Base-by-base conservation (phyloP, 2,113 vertebrate species). In the Benitochromis conjunctus region DNA sequence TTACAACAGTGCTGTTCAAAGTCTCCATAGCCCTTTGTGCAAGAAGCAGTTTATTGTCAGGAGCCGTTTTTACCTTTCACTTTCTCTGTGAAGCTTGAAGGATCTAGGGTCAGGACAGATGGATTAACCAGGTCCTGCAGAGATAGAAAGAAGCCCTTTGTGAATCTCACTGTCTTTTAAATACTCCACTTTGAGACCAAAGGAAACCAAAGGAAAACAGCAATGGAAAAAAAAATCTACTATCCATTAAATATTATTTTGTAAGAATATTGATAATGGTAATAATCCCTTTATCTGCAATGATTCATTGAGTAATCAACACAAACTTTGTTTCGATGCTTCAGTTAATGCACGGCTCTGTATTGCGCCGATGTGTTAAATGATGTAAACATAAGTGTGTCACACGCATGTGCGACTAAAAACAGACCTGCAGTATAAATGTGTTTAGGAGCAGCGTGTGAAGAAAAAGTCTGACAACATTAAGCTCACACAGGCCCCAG, bases 101-200 rank as follows among this genome's bases (percentile, higher is more conserved):
- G 96, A 69, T 97, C 97, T 56, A 99, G 94, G 14, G 95, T 94
- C 34, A 98, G 90, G 90, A 99, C 98, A 0, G 97, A 97, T 1
- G 99, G 98, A 89, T 96, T 96, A 86, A 97, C 97, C 77, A 99
- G 97, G 93, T 99, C 98, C 99, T 99, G 91, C 51, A 92, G 56
- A 71, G n/a, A 87, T 41, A 87, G 12, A 91, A 4, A 84, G 2
- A 43, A 80, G 19, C 4, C 8, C 14, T 55, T 36, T 26, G 19
- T 46, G 34, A 78, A 66, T n/a, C 43, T 53, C 14, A 12, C 55
- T 4, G n/a, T 14, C 55, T 36, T 78, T 78, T 19, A 60, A 29
- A 41, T 8, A 53, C 13, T 51, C 10, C 34, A 1, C 62, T 66
- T 66, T 66, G 19, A 66, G 62, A 66, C 58, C 58, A 36, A 29